Percentiles rank a stretch among this genome's conserved stretches.
phyloP scores from a whole-genome alignment of 2,113 vertebrate genomes.

The Nothobranchius furzeri region DNA sequence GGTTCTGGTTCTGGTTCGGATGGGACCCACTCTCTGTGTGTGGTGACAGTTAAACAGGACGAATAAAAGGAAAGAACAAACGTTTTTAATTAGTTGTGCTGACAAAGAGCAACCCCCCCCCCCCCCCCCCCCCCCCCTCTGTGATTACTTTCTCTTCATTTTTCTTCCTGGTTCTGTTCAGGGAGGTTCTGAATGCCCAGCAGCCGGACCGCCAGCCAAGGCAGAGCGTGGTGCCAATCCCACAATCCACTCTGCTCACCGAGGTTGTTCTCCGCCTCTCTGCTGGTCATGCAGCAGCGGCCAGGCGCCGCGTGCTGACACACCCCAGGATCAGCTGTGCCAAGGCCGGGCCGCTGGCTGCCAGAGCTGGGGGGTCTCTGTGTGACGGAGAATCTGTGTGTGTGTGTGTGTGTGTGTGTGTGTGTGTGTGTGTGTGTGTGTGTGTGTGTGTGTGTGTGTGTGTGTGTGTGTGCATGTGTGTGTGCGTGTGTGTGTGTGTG shows the following conservation, averaged over 20 bases:
- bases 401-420: constrained; percentile 20
- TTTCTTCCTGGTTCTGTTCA: constrained; percentile 37
- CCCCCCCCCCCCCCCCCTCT: constrained; percentile 50
- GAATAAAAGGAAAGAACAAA: constrained; percentile 53
- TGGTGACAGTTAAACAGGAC: constrained; percentile 60
- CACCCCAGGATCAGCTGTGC: constrained; percentile 73
- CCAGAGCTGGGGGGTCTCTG: constrained; percentile 62
- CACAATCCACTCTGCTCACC: constrained; percentile 52
- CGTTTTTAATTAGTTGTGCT: constrained; percentile 72
- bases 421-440: too few relatives aligned
- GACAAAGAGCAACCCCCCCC: constrained; percentile 59
- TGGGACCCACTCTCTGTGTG: constrained; percentile 10
- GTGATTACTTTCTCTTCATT: constrained; percentile 49
- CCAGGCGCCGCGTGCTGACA: constrained; percentile 65
- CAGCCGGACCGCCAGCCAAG: constrained; percentile 56
- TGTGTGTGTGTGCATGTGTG: too few relatives aligned
- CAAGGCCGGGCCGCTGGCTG: constrained; percentile 63
- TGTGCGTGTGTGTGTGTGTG: too few relatives aligned
- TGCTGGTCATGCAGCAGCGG: constrained; percentile 45
- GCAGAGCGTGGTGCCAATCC: constrained; percentile 43
- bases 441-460: too few relatives aligned
- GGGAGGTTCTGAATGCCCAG: constrained; percentile 54
- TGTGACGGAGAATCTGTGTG: constrained; percentile 36
- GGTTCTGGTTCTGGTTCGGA: constrained; percentile 38
- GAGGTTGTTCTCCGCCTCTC: constrained; percentile 37